Evolutionary conservation across 2,113 vertebrate species (phyloP).

Genomic region (Nothoprocta pentlandii): DNA sequence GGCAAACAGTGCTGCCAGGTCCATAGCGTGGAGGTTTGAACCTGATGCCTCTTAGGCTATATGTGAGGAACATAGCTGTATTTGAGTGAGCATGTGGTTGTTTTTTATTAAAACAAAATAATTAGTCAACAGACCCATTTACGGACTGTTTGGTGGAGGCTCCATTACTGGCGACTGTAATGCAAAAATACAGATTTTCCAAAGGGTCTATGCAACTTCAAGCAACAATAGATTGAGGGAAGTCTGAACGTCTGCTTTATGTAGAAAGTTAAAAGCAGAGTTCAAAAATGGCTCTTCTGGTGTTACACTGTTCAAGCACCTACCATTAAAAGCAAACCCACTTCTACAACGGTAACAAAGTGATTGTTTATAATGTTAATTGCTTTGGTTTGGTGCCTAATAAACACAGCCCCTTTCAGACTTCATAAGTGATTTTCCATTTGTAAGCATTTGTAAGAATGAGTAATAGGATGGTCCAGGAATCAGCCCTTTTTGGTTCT

Average conservation of each 20-base stretch:
- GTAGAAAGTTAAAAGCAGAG: background rate
- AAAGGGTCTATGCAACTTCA: background rate
- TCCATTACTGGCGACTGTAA: background rate
- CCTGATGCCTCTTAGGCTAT: background rate
- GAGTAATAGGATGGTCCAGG: background rate
- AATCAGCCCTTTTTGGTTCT: background rate
- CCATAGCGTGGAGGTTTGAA: background rate
- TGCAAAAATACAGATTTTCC: background rate
- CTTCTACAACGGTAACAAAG: background rate
- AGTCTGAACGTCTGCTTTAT: background rate
- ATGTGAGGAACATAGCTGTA: background rate
- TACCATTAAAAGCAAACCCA: background rate
- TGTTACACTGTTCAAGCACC: background rate
- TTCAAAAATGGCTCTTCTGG: background rate
- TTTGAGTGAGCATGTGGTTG: background rate
- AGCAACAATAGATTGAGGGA: background rate
- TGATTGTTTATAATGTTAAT: background rate
- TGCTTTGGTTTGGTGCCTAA: background rate
- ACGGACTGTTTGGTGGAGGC: background rate
- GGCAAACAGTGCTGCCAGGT: fast-evolving
- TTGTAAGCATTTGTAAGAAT: background rate
- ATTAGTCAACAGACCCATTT: background rate
- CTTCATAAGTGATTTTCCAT: background rate
- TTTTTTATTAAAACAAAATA: background rate
- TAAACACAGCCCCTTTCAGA: background rate